Evolutionary conservation across 1,140 invertebrate species (phyloP).

Genomic region (Cephus cinctus): DNA sequence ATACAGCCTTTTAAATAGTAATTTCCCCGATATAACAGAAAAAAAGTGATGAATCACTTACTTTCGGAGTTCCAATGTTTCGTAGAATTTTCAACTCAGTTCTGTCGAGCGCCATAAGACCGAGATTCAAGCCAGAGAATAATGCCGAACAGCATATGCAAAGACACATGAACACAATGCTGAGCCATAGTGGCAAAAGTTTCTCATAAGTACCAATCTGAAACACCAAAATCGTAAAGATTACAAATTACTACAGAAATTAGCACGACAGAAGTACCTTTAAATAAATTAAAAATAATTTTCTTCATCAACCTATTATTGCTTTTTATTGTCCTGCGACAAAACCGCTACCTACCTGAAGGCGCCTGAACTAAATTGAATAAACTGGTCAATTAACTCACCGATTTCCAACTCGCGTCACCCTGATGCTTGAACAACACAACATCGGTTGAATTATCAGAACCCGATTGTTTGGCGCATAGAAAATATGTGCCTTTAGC

Average conservation of each 20-base stretch:
- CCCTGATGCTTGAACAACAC: slow-evolving; percentile 74
- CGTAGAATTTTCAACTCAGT: slow-evolving; percentile 93
- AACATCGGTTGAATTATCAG: slow-evolving; percentile 32
- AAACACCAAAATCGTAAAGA: slow-evolving; percentile 41
- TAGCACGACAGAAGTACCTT: no score
- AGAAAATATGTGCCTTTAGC: slow-evolving; percentile 67
- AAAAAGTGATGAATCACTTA: no score
- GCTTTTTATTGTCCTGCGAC: no score
- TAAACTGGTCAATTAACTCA: no score
- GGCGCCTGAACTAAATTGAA: no score
- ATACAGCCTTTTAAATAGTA: no score
- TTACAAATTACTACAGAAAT: no score
- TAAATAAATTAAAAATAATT: no score
- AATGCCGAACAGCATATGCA: slow-evolving; percentile 87
- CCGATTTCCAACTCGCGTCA: slow-evolving; percentile 55
- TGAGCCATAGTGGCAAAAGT: slow-evolving; percentile 72
- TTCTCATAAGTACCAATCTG: slow-evolving; percentile 66
- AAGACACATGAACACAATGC: slow-evolving; percentile 71
- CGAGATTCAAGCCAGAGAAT: slow-evolving; percentile 95
- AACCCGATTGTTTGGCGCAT: slow-evolving; percentile 62
- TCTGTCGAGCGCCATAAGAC: slow-evolving; percentile 93
- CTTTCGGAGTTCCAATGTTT: slow-evolving; percentile 77
- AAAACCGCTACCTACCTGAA: no score
- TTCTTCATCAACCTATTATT: no score
- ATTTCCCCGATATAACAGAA: no score